These are phyloP conservation scores for Oreochromis aureus DNA, from an alignment of 2,113 vertebrate genomes.

Conservation along the genomic window DNA sequence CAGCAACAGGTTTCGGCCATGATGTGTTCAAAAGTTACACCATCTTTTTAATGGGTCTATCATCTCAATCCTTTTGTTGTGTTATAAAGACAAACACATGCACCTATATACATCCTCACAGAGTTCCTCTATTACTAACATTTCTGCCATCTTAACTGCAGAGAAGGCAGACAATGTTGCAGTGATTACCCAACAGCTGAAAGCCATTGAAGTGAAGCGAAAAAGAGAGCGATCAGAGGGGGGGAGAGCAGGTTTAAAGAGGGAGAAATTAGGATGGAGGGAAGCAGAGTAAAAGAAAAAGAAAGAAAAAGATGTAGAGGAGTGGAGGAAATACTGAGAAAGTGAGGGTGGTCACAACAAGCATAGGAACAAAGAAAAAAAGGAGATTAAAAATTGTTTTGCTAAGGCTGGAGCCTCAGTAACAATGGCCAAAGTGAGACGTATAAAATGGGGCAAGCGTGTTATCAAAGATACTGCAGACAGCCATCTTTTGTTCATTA, in stretches of 20 bases:
- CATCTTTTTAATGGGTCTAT: neutral
- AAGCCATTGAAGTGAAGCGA: conserved; percentile 54
- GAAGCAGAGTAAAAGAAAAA: neutral
- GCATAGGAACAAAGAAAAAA: neutral
- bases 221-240: conserved; percentile 25
- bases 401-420: neutral
- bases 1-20: neutral
- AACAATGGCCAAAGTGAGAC: neutral
- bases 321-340: neutral
- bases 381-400: conserved; percentile 1
- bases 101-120: conserved; percentile 12
- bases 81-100: conserved; percentile 9
- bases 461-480: neutral
- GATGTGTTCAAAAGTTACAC: neutral
- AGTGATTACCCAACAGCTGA: conserved; percentile 68
- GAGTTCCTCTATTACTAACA: conserved; percentile 7
- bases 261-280: neutral
- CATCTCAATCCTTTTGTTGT: neutral
- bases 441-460: neutral
- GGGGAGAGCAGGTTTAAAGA: neutral
- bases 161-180: conserved; percentile 40
- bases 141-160: conserved; percentile 33
- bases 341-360: neutral
- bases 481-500: conserved; percentile 9
- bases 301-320: neutral